phyloP scores from a whole-genome alignment of 2,113 vertebrate species.

The Nesogale talazaci region DNA sequence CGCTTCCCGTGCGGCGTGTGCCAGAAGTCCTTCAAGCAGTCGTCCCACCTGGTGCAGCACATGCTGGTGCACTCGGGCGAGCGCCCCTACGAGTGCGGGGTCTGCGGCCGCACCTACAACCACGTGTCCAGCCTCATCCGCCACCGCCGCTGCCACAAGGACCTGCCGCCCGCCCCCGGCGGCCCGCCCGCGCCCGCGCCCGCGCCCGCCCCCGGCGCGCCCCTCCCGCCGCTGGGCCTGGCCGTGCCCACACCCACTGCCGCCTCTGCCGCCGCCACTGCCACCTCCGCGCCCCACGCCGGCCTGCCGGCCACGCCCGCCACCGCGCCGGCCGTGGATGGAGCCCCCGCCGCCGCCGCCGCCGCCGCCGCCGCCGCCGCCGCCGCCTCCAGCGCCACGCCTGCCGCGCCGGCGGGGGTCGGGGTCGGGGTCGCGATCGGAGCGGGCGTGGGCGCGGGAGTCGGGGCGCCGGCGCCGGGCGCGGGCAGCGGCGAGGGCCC shows the following conservation, averaged over 20 bases:
- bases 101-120: slow-evolving; percentile 86
- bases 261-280: rapidly evolving
- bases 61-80: slow-evolving; percentile 87
- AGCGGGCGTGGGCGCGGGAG: neutral
- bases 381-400: no score
- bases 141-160: slow-evolving; percentile 86
- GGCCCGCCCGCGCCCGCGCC: neutral
- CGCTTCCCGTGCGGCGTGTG: slow-evolving; percentile 86
- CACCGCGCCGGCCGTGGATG: neutral
- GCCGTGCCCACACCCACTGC: neutral
- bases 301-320: neutral
- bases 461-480: neutral
- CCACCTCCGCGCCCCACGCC: rapidly evolving
- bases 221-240: slow-evolving; percentile 40
- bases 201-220: neutral
- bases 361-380: no score
- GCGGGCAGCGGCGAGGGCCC: slow-evolving; percentile 73
- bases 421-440: no score
- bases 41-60: slow-evolving; percentile 86
- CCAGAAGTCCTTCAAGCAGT: slow-evolving; percentile 87
- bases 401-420: rapidly evolving
- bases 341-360: no score
- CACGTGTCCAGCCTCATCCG: slow-evolving; percentile 87
- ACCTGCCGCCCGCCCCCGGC: slow-evolving; percentile 44
- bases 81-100: slow-evolving; percentile 84